A percentile compares a stretch with the other conserved stretches of the same genome.
Evolutionary conservation across 2,797 vertebrate genomes (phyloP).

Genomic region (Thunnus albacares): DNA sequence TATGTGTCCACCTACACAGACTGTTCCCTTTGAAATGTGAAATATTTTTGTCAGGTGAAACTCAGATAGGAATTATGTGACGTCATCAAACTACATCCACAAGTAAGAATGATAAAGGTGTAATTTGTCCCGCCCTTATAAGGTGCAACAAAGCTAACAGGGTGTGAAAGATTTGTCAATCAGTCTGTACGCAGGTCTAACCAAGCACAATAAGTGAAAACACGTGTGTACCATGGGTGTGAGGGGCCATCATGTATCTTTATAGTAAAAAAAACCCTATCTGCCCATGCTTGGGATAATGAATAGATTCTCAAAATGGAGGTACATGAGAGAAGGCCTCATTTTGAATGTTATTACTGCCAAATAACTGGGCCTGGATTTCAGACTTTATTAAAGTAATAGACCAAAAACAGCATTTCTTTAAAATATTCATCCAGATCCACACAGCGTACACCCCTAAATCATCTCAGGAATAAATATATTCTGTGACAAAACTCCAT

Average conservation of each 20-base stretch:
- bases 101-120: too few species aligned
- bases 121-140: too few species aligned
- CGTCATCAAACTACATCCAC: too few species aligned
- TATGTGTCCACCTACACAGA: not conserved
- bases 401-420: not conserved
- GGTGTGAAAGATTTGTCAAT: not conserved
- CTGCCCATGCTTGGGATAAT: not conserved
- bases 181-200: too few species aligned
- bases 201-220: too few species aligned
- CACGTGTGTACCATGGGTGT: too few species aligned
- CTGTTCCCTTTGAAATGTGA: not conserved
- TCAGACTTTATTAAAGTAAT: not conserved
- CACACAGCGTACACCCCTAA: not conserved
- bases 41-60: too few species aligned
- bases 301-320: constrained; percentile 15
- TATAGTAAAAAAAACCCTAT: not conserved
- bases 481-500: constrained; percentile 1
- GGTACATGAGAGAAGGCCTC: not conserved
- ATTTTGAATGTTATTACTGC: not conserved
- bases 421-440: not conserved
- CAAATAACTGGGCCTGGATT: not conserved
- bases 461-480: not conserved
- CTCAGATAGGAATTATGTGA: too few species aligned
- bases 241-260: too few species aligned
- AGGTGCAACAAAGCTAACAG: too few species aligned